phyloP scores from a whole-genome alignment of 2,797 vertebrate genomes.

The Petrocephalus sullivani region DNA sequence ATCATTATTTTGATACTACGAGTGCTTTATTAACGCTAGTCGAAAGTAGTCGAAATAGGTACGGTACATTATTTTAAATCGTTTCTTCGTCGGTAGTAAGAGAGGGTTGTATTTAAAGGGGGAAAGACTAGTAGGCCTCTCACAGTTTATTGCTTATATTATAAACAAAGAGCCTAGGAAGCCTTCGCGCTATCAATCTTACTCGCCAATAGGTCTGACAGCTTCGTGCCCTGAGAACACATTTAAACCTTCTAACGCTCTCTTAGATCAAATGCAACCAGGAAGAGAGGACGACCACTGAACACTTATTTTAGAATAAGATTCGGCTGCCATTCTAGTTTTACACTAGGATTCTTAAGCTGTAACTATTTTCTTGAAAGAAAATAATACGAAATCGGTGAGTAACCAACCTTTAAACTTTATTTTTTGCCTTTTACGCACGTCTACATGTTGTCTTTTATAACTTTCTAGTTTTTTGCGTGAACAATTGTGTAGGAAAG shows the following conservation, averaged over 20 bases:
- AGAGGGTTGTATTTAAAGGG: conserved; percentile 28
- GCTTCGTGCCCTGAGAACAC: conserved; percentile 97
- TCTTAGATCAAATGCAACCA: conserved; percentile 88
- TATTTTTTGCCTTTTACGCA: not conserved
- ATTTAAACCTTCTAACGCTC: conserved; percentile 96
- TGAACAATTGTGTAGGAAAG: conserved; percentile 34
- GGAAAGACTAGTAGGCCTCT: conserved; percentile 58
- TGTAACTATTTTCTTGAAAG: not conserved
- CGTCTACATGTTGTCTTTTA: conserved; percentile 30
- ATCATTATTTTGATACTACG: not conserved
- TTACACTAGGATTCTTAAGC: not conserved
- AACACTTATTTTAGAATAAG: conserved; percentile 61
- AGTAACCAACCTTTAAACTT: conserved; percentile 14
- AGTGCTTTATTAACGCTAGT: not conserved
- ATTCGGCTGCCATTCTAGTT: not conserved
- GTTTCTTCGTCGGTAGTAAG: conserved; percentile 1
- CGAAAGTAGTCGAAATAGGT: not conserved
- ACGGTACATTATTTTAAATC: conserved; percentile 1
- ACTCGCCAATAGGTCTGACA: conserved; percentile 98
- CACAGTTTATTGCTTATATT: conserved; percentile 86
- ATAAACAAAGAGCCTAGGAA: conserved; percentile 98
- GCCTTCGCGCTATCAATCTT: conserved; percentile 97
- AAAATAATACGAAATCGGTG: conserved; percentile 14
- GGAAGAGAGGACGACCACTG: conserved; percentile 80
- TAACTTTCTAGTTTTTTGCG: conserved; percentile 23